Evolutionary conservation across 1,140 invertebrate species (phyloP).

Genomic region (Drosophila pseudoananassae): DNA sequence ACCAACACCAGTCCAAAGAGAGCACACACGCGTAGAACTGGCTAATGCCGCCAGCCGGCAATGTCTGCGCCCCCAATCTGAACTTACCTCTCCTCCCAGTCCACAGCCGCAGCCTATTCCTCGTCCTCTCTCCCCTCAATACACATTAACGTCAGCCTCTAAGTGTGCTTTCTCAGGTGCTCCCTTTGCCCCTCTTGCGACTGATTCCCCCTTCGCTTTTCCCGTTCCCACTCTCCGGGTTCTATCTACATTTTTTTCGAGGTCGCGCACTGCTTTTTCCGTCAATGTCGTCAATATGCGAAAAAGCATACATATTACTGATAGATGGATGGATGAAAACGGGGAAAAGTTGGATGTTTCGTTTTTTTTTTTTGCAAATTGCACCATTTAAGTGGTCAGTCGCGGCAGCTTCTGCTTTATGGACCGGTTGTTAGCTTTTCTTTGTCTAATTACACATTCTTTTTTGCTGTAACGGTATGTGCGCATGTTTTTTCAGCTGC

Average conservation of each 20-base stretch:
- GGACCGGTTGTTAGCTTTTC: slow-evolving; percentile 40
- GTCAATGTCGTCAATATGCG: slow-evolving; percentile 73
- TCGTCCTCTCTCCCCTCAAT: slow-evolving; percentile 11
- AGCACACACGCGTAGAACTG: slow-evolving; percentile 9
- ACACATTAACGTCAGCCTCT: slow-evolving; percentile 72
- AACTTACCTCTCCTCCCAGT: slow-evolving; percentile 28
- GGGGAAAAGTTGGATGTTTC: slow-evolving; percentile 19
- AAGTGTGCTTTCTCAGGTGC: slow-evolving; percentile 78
- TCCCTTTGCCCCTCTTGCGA: slow-evolving; percentile 20
- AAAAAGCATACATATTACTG: slow-evolving; percentile 38
- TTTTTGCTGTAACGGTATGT: slow-evolving; percentile 57
- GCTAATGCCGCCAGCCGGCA: slow-evolving; percentile 62
- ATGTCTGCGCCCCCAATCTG: slow-evolving; percentile 61
- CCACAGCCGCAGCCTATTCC: neutral
- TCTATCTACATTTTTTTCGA: slow-evolving; percentile 76
- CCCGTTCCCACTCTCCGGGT: slow-evolving; percentile 23
- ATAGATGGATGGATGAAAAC: slow-evolving; percentile 16
- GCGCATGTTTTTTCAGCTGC: slow-evolving; percentile 56
- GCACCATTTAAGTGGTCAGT: slow-evolving; percentile 24
- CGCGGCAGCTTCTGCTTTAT: slow-evolving; percentile 5
- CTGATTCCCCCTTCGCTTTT: neutral
- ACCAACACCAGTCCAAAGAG: slow-evolving; percentile 47
- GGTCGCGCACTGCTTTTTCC: slow-evolving; percentile 62
- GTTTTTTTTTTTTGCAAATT: slow-evolving; percentile 30
- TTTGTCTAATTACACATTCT: slow-evolving; percentile 59